Base-by-base conservation (phyloP, 2,797 vertebrate genomes). In the Phrynocephalus guinanensis region DNA sequence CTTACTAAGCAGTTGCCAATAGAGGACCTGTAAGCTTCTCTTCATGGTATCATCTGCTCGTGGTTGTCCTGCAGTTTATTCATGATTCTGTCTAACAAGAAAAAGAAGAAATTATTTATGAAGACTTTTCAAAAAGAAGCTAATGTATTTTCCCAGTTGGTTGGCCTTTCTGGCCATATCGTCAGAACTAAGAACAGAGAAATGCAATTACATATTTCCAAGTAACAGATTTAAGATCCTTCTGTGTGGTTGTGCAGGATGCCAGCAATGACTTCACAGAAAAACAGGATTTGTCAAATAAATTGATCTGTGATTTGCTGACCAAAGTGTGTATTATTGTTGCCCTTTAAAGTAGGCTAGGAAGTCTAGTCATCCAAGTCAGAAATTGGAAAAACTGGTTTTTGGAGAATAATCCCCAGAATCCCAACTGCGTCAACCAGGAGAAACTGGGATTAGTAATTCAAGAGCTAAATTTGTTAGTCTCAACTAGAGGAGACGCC, bases 41-140 rank as follows among this genome's bases (percentile, higher is more conserved):
- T 99, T 99, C 99, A 99, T 99, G 99, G 98, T 99, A 99, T 99
- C 98, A 98, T 98, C 97, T 98, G 98, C 96, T 99, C 98, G 97
- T 98, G 97, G 94, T 98, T 98, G 95, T 98, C 97, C 98, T 98
- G 97, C 97, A 98, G 97, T 98, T 98, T 98, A 98, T 97, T 99
- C 99, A 98, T 99, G 98, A 97, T 98, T 98, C 97, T 98, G 97
- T 97, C 96, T 97, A 90, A 95, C 93, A 95, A 79, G 6, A 90
- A 86, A 89, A 88, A 30, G 44, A 11, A 76, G 92, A 95, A 75
- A 3, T 24, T 20, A 83, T 44, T 15, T 44, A 72, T 81, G 3
- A 70, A 52, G 79, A 66, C 71, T 75, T 28, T 66, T 30, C 44
- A 60, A 72, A 83, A 33, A 86, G 87, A 82, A 88, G 3, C 44